phyloP scores from a whole-genome alignment of 2,797 vertebrate species.

The Danio choprae region DNA sequence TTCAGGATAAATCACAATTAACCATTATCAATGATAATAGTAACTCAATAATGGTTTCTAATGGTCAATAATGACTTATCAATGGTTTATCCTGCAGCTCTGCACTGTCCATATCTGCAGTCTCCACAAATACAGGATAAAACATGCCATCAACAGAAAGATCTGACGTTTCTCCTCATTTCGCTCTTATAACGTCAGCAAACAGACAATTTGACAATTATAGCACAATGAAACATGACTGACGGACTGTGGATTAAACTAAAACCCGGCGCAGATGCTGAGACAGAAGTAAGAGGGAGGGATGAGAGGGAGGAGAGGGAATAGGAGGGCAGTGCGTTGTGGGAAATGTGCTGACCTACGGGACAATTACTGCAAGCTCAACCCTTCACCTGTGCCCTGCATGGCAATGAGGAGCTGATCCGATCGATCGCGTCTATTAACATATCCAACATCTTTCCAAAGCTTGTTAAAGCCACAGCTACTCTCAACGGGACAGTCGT shows the following conservation, averaged over 20 bases:
- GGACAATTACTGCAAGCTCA: constrained; percentile 49
- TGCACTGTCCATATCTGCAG: not conserved
- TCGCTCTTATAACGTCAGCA: constrained; percentile 32
- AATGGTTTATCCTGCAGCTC: too few relatives aligned
- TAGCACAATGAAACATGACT: constrained; percentile 61
- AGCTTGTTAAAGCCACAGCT: constrained; percentile 15
- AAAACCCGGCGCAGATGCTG: constrained; percentile 36
- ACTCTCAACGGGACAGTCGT: not conserved
- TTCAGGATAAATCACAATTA: too few relatives aligned
- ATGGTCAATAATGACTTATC: too few relatives aligned
- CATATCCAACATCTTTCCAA: constrained; percentile 29
- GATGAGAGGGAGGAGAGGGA: not conserved
- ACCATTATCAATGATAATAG: too few relatives aligned
- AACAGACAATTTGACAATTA: constrained; percentile 62
- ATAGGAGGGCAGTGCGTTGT: not conserved
- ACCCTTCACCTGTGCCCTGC: constrained; percentile 40
- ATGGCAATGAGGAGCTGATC: constrained; percentile 33
- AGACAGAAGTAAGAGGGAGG: not conserved
- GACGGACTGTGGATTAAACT: constrained; percentile 54
- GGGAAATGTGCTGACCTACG: constrained; percentile 50
- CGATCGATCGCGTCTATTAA: constrained; percentile 33
- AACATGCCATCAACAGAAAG: not conserved
- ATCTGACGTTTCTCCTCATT: not conserved
- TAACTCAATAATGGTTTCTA: too few relatives aligned
- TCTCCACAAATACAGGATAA: not conserved